Percentiles rank a stretch among this genome's conserved stretches.
Evolutionary conservation across 2,888 invertebrate genomes (phyloP).

Genomic region (Drosophila recens): DNA sequence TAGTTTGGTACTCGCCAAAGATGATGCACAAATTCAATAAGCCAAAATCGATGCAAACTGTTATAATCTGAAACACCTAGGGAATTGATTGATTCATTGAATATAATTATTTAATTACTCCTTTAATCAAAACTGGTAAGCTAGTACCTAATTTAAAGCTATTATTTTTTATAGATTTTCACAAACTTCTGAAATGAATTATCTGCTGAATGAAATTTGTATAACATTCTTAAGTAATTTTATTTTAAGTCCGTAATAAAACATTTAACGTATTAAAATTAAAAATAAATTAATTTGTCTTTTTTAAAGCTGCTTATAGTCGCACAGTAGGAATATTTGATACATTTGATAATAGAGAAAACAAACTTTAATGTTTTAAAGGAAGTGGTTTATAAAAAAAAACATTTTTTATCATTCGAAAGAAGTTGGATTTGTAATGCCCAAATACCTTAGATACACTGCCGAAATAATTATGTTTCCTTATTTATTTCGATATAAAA

Average conservation of each 20-base stretch:
- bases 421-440: neutral
- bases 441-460: neutral
- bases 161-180: neutral
- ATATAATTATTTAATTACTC: too few species aligned
- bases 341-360: too few species aligned
- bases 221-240: neutral
- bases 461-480: neutral
- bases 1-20: neutral
- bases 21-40: neutral
- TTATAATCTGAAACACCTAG: neutral
- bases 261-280: constrained; percentile 8
- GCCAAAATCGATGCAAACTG: neutral
- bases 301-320: constrained; percentile 55
- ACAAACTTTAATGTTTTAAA: neutral
- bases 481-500: neutral
- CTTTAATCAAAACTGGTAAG: neutral
- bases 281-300: constrained; percentile 23
- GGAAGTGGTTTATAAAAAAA: neutral
- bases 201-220: neutral
- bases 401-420: neutral
- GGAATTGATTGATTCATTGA: neutral
- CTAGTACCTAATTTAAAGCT: too few species aligned
- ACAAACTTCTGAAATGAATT: neutral
- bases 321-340: constrained; percentile 3
- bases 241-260: neutral